A percentile compares a stretch with the other conserved stretches of the same genome.
These are phyloP conservation scores for Bettongia penicillata DNA, from an alignment of 2,113 vertebrate genomes.

Conservation along the genomic window DNA sequence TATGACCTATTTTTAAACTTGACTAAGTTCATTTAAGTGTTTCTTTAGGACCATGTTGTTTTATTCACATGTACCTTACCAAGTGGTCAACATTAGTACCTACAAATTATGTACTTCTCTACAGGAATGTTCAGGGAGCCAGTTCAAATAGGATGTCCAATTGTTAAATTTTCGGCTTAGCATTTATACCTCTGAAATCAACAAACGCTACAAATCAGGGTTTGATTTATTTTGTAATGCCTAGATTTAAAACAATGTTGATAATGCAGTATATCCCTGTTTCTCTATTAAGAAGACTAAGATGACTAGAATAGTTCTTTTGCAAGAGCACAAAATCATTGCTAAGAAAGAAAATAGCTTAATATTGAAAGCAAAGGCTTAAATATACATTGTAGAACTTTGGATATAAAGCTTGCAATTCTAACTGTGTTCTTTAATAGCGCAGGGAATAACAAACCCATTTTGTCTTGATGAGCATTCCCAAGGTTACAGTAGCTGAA, in stretches of 20 bases:
- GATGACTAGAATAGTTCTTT: neutral
- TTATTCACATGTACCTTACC: neutral
- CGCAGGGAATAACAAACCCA: conserved; percentile 26
- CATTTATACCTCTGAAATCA: neutral
- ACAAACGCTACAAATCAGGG: neutral
- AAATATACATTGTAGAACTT: conserved; percentile 22
- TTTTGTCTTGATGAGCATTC: conserved; percentile 38
- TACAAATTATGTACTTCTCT: conserved; percentile 30
- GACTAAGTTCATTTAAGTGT: conserved; percentile 30
- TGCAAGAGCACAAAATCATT: conserved; percentile 41
- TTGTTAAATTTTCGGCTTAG: neutral
- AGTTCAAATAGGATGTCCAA: neutral
- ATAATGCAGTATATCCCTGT: neutral
- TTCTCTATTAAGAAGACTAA: conserved; percentile 33
- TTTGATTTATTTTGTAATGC: neutral
- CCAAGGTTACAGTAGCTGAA: conserved; percentile 27
- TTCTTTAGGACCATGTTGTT: conserved; percentile 16
- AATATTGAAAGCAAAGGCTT: neutral
- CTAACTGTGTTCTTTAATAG: neutral
- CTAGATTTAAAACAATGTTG: neutral
- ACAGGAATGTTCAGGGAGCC: neutral
- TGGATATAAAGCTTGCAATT: conserved; percentile 9
- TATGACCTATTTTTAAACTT: conserved; percentile 31
- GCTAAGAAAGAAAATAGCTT: conserved; percentile 8
- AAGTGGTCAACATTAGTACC: conserved; percentile 30